These are phyloP conservation scores for Patella caerulea DNA, from an alignment of 2,888 invertebrate species.

Conservation along the genomic window DNA sequence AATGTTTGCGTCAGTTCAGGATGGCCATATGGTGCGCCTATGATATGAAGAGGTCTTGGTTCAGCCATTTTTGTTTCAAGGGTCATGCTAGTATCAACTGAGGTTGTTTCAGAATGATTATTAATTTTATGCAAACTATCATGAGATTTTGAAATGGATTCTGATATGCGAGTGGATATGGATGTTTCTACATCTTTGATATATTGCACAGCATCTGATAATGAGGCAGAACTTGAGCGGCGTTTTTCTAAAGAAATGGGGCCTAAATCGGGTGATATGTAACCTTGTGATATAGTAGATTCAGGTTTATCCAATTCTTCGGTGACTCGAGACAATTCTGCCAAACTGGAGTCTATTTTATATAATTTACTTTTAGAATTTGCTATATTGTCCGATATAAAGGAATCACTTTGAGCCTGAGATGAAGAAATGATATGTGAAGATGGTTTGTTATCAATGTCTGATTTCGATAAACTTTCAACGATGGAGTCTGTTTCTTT, in stretches of 20 bases:
- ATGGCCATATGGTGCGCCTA: not conserved
- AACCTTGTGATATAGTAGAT: constrained; percentile 13
- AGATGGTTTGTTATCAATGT: not conserved
- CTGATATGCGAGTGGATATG: constrained; percentile 23
- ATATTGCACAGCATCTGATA: constrained; percentile 44
- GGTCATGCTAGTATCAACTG: constrained; percentile 11
- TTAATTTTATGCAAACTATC: constrained; percentile 17
- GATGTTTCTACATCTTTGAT: constrained; percentile 38
- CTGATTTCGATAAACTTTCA: constrained; percentile 29
- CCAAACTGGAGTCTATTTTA: constrained; percentile 49
- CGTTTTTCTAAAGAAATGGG: not conserved
- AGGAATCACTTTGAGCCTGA: constrained; percentile 3
- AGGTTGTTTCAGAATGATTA: not conserved
- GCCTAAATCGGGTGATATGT: not conserved
- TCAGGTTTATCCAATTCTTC: constrained; percentile 38
- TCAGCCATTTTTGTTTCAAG: not conserved
- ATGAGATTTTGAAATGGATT: constrained; percentile 3
- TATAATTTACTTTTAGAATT: constrained; percentile 38
- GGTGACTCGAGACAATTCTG: constrained; percentile 39
- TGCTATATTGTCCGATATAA: constrained; percentile 26
- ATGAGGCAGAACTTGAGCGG: constrained; percentile 29
- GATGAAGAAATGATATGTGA: not conserved
- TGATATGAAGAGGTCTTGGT: not conserved
- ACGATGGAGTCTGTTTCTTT: constrained; percentile 47
- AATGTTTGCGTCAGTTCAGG: not conserved